Percentiles rank a stretch among this genome's conserved stretches.
Evolutionary conservation across 2,888 invertebrate genomes (phyloP).

Genomic region (Agonopterix heracliana): DNA sequence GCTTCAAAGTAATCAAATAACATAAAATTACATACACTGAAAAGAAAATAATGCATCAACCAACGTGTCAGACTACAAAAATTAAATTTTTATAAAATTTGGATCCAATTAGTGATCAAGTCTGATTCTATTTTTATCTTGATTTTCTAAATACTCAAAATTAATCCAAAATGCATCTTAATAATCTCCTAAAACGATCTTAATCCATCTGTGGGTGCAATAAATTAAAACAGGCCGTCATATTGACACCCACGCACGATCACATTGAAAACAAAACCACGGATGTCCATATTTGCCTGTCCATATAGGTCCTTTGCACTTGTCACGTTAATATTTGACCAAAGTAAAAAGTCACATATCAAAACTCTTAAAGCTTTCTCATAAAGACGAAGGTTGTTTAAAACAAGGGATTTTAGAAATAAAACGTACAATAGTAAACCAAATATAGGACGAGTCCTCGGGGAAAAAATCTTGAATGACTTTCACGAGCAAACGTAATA

Average conservation of each 20-base stretch:
- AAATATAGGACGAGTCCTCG: slow-evolving; percentile 56
- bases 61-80: too few relatives aligned
- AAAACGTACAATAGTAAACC: slow-evolving; percentile 53
- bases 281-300: slow-evolving; percentile 58
- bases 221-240: slow-evolving; percentile 29
- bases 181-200: slow-evolving; percentile 23
- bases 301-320: slow-evolving; percentile 67
- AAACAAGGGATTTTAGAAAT: too few relatives aligned
- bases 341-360: too few relatives aligned
- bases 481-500: slow-evolving; percentile 70
- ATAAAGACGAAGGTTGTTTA: too few relatives aligned
- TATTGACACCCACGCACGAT: slow-evolving; percentile 46
- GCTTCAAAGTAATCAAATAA: too few relatives aligned
- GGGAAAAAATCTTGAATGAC: slow-evolving; percentile 63
- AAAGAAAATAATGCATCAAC: too few relatives aligned
- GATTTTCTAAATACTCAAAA: too few relatives aligned
- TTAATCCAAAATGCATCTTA: slow-evolving; percentile 1
- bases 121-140: too few relatives aligned
- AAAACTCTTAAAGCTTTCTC: too few relatives aligned
- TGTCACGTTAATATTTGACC: slow-evolving; percentile 45
- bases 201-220: slow-evolving; percentile 39
- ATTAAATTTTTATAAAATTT: too few relatives aligned
- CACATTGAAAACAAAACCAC: slow-evolving; percentile 48
- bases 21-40: too few relatives aligned
- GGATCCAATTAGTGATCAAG: too few relatives aligned